These are phyloP conservation scores for Acanthacorydalis orientalis DNA, from an alignment of 2,888 invertebrate genomes.

Conservation along the genomic window DNA sequence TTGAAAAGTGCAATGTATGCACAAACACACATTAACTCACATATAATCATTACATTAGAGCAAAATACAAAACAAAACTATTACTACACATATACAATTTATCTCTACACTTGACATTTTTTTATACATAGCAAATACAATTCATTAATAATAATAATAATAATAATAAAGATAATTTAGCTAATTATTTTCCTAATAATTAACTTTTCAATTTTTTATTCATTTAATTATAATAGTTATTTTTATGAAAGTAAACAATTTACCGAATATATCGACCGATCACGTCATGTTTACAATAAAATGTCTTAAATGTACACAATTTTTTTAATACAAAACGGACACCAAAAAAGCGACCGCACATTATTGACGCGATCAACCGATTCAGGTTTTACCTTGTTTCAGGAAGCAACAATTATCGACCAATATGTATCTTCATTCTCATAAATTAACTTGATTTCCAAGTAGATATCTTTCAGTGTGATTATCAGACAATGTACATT, in stretches of 20 bases:
- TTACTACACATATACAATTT: constrained; percentile 6
- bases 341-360: background rate
- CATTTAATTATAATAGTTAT: too few species aligned
- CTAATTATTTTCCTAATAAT: background rate
- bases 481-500: too few species aligned
- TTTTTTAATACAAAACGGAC: too few species aligned
- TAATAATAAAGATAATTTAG: background rate
- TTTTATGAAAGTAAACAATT: too few species aligned
- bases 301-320: too few species aligned
- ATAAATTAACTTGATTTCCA: too few species aligned
- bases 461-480: too few species aligned
- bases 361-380: too few species aligned
- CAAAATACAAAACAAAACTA: constrained; percentile 1
- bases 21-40: background rate
- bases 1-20: background rate
- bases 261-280: background rate
- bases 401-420: too few species aligned
- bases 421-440: too few species aligned
- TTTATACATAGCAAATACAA: constrained; percentile 30
- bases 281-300: background rate
- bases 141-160: background rate
- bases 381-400: too few species aligned
- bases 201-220: background rate
- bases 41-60: constrained; percentile 1
- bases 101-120: constrained; percentile 25